Evolutionary conservation across 2,888 invertebrate genomes (phyloP).

Genomic region (Gasteruption jaculator): DNA sequence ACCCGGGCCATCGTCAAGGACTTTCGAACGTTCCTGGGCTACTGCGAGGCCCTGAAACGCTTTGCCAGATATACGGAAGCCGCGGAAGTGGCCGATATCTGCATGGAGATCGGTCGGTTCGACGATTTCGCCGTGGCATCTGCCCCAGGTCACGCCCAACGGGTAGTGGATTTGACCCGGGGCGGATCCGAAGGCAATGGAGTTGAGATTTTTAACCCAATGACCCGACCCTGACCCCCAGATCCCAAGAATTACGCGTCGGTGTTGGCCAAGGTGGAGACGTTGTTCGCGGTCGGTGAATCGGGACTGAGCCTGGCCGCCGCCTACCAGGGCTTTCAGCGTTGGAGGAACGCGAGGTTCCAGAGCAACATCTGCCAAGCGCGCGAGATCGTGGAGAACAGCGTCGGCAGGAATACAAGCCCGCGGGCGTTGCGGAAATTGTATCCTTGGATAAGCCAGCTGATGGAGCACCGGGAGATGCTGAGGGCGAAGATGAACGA

Average conservation of each 20-base stretch:
- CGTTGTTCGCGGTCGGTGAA: slow-evolving; percentile 38
- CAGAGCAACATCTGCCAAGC: slow-evolving; percentile 33
- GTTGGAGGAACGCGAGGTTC: slow-evolving; percentile 27
- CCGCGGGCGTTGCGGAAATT: slow-evolving; percentile 28
- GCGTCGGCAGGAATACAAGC: slow-evolving; percentile 38
- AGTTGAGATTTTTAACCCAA: too few species aligned
- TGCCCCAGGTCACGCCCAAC: too few species aligned
- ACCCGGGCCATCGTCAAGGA: slow-evolving; percentile 25
- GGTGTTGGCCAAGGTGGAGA: slow-evolving; percentile 33
- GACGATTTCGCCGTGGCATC: not conserved
- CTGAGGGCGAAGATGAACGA: slow-evolving; percentile 32
- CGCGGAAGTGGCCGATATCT: slow-evolving; percentile 29
- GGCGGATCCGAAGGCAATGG: too few species aligned
- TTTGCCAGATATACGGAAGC: slow-evolving; percentile 34
- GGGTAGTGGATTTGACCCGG: too few species aligned
- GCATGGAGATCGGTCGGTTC: slow-evolving; percentile 35
- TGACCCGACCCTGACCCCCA: too few species aligned
- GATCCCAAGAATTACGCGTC: slow-evolving; percentile 35
- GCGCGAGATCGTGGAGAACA: slow-evolving; percentile 40
- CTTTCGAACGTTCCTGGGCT: slow-evolving; percentile 34
- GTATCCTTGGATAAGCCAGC: slow-evolving; percentile 35
- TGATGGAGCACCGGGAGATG: slow-evolving; percentile 26
- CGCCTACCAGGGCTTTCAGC: slow-evolving; percentile 33
- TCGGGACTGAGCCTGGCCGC: slow-evolving; percentile 37
- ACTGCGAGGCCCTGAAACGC: slow-evolving; percentile 31